Percentiles rank a stretch among this genome's conserved stretches.
Conservation (phyloP, 53 echinoderm and acorn worm species). For the Actinopyga echinites region DNA sequence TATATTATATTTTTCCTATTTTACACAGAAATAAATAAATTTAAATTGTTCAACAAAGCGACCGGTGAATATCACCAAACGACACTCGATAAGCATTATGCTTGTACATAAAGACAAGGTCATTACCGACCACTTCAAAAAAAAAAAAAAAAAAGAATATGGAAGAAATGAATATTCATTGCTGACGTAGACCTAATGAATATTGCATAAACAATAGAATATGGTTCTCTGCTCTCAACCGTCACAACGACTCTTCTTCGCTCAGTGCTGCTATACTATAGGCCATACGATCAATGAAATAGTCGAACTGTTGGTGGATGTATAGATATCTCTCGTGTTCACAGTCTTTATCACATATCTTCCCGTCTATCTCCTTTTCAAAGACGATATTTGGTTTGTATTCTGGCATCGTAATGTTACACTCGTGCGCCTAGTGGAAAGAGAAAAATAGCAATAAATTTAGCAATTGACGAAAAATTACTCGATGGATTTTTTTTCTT, state of each 20-base stretch:
- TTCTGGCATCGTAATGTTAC: background rate
- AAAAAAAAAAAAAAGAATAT: background rate
- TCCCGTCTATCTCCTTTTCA: background rate
- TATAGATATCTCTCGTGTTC: background rate
- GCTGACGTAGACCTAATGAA: too few species aligned
- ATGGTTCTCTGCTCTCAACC: too few species aligned
- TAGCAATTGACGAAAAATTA: too few species aligned
- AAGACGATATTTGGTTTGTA: background rate
- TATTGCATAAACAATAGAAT: too few species aligned
- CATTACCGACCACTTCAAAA: background rate
- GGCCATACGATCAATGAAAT: background rate
- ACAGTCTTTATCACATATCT: background rate
- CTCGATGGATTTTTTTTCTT: too few species aligned
- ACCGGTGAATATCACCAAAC: constrained; percentile 19
- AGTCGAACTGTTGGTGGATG: constrained; percentile 21
- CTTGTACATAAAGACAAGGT: constrained; percentile 1
- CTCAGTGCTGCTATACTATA: background rate
- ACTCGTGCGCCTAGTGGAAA: background rate
- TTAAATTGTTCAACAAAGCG: too few species aligned
- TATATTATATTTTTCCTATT: too few species aligned
- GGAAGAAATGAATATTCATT: too few species aligned
- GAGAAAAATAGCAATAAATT: background rate
- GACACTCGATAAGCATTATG: constrained; percentile 29
- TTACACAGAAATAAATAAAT: too few species aligned
- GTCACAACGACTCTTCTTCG: background rate